Evolutionary conservation across 2,888 invertebrate species (phyloP).

Genomic region (Ptilodon capucinus): DNA sequence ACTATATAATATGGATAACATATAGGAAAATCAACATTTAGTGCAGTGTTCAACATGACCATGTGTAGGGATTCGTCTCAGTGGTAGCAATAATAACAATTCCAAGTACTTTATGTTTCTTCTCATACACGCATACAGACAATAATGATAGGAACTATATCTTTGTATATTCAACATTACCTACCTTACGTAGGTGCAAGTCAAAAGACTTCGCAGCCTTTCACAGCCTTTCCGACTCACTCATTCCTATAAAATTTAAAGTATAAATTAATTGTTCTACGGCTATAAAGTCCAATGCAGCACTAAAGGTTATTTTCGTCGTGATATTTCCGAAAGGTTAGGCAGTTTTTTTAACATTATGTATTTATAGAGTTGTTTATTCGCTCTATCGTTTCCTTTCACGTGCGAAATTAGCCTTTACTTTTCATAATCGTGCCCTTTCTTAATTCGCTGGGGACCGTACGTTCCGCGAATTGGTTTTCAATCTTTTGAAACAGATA

Average conservation of each 20-base stretch:
- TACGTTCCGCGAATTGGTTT: not conserved
- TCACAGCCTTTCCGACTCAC: not conserved
- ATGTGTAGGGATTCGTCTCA: too few species aligned
- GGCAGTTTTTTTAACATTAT: not conserved
- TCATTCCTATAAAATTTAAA: not conserved
- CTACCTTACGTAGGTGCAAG: not conserved
- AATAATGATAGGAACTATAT: too few species aligned
- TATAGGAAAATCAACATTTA: too few species aligned
- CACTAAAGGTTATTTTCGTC: not conserved
- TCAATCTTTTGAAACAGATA: not conserved
- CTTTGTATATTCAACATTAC: not conserved
- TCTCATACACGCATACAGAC: too few species aligned
- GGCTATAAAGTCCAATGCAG: not conserved
- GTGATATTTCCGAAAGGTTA: conserved; percentile 1
- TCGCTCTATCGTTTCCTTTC: not conserved
- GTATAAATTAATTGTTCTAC: not conserved
- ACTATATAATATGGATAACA: too few species aligned
- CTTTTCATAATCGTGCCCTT: not conserved
- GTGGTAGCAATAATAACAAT: too few species aligned
- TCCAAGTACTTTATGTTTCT: too few species aligned
- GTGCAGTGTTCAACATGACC: too few species aligned
- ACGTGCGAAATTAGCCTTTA: not conserved
- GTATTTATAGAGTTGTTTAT: conserved; percentile 1
- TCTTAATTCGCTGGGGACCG: not conserved
- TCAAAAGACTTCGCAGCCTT: not conserved